Evolutionary conservation across 2,888 invertebrate genomes (phyloP).

Genomic region (Lysandra coridon): DNA sequence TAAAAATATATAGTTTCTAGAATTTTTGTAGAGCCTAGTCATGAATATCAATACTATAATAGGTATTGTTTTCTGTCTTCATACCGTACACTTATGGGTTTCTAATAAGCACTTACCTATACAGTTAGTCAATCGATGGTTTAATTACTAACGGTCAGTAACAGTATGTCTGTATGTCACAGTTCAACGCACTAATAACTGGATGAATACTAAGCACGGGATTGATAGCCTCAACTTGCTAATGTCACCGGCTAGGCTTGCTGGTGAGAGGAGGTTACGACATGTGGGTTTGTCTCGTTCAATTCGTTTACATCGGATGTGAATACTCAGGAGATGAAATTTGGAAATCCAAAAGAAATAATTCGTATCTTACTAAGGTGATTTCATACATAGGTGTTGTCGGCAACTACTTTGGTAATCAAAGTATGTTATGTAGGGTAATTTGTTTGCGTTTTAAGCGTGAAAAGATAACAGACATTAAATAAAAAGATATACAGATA

Average conservation of each 20-base stretch:
- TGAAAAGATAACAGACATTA: too few relatives aligned
- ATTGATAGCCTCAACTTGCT: slow-evolving; percentile 1
- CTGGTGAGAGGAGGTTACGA: neutral
- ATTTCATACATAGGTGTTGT: too few relatives aligned
- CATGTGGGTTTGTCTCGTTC: neutral
- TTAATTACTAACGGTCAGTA: slow-evolving; percentile 52
- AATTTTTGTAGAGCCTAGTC: too few relatives aligned
- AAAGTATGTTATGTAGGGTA: too few relatives aligned
- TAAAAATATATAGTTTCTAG: too few relatives aligned
- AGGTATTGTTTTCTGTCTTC: neutral
- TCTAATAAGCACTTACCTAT: slow-evolving; percentile 22
- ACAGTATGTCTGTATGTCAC: slow-evolving; percentile 61
- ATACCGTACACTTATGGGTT: neutral
- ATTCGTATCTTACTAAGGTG: too few relatives aligned
- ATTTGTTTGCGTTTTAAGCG: too few relatives aligned
- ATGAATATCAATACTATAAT: neutral
- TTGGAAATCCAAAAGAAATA: too few relatives aligned
- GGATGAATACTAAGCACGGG: slow-evolving; percentile 39
- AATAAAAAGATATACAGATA: too few relatives aligned
- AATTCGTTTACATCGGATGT: neutral
- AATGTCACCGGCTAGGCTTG: neutral
- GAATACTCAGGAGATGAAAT: too few relatives aligned
- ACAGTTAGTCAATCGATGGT: slow-evolving; percentile 10
- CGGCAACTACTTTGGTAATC: too few relatives aligned
- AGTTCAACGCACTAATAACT: slow-evolving; percentile 70